phyloP scores from a whole-genome alignment of 2,797 vertebrate species.

The Melopsittacus undulatus region DNA sequence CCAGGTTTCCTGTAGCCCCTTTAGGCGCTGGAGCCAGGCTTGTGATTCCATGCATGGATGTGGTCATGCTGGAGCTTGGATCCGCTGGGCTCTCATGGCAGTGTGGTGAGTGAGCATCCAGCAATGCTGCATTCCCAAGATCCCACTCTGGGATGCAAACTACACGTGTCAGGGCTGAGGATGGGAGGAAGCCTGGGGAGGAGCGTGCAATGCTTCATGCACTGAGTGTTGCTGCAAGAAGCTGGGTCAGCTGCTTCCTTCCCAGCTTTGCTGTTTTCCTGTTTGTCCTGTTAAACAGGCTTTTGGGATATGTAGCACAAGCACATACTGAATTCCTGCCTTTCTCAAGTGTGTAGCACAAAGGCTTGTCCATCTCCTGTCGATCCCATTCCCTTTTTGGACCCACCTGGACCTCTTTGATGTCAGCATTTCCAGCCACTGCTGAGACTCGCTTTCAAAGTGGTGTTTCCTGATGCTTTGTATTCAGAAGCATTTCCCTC shows the following conservation, averaged over 20 bases:
- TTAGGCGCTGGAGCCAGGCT: background rate
- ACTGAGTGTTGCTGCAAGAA: background rate
- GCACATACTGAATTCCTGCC: background rate
- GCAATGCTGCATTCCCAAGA: background rate
- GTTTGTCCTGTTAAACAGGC: background rate
- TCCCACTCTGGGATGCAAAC: background rate
- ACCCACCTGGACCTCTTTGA: too few species aligned
- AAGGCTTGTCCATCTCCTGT: background rate
- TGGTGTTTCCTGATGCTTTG: background rate
- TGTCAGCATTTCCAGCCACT: background rate
- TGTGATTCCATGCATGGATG: background rate
- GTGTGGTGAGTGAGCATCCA: background rate
- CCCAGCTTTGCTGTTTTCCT: background rate
- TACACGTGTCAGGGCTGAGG: background rate
- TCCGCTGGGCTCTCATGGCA: background rate
- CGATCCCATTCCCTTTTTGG: background rate
- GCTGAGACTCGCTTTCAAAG: background rate
- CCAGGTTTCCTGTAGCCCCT: background rate
- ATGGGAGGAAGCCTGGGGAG: background rate
- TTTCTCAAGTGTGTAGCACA: background rate
- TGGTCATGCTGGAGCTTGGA: background rate
- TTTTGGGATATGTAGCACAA: background rate
- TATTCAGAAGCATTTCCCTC: accelerated
- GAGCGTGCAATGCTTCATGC: background rate
- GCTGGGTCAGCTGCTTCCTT: background rate